Base-by-base conservation (phyloP, 2,888 invertebrate species). In the Cylloceria caligata region DNA sequence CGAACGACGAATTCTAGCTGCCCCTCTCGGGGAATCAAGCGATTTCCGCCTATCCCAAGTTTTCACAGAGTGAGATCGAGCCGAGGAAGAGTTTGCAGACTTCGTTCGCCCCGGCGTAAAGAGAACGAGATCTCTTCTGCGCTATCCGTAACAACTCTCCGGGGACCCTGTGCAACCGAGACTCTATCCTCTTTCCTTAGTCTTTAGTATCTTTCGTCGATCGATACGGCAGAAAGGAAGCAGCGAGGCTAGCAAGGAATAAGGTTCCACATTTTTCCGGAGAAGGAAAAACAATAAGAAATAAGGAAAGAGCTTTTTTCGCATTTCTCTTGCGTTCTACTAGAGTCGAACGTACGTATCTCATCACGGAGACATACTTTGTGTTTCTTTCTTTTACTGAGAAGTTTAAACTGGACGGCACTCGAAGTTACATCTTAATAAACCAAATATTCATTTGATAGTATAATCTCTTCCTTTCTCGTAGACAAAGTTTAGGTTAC, bases 21-120 rank as follows among this genome's bases (percentile, higher is more conserved):
- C 74, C 80, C 83, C 83, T 83, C 84, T 74, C 72, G 84, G 76
- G 80, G 86, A 86, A 86, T 83, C 84, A 84, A 82, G 80, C 83
- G 84, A 86, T 84, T 84, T 82, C 83, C 83, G 83, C 64, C 83
- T 55, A 83, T 83, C 71, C 83, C 72, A 83, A 86, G 83, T 83
- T 86, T 83, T 67, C 79, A 76, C 72, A 69, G 75, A 71, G 39
- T 27, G 55, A 72, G 75, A 82, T 82, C 79, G 79, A 80, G 80
- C 65, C 67, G 75, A 36, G 82, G 60, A 60, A 72, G 76, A 83
- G 68, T 80, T 82, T 83, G 52, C 47, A 60, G 82, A 82, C 82
- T 75, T 76, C 76, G 72, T 76, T 80, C 80, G 72, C 55, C 19
- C 30, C 75, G 80, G 55, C 72, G 80, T 47, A 74, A 62, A 49